A percentile compares a stretch with the other conserved stretches of the same genome.
Evolutionary conservation across 2,888 invertebrate genomes (phyloP).

Genomic region (Phania funesta): DNA sequence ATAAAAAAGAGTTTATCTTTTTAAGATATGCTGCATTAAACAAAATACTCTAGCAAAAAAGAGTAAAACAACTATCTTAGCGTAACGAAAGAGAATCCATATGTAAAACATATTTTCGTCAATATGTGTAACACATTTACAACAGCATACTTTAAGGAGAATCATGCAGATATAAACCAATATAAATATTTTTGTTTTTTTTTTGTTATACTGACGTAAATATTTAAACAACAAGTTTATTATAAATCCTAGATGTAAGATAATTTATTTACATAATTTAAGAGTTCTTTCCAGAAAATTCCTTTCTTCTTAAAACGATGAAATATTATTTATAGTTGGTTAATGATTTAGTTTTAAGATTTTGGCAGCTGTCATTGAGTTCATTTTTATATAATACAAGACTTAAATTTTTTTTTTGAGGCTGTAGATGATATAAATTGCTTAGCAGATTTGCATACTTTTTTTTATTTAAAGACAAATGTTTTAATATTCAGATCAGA

Average conservation of each 20-base stretch:
- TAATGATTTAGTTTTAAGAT: conserved; percentile 60
- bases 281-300: neutral
- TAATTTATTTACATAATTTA: conserved; percentile 6
- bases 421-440: conserved; percentile 48
- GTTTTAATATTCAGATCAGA: conserved; percentile 37
- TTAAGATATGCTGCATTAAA: conserved; percentile 60
- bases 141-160: conserved; percentile 33
- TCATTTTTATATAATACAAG: conserved; percentile 14
- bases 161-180: neutral
- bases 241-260: neutral
- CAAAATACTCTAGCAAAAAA: conserved; percentile 21
- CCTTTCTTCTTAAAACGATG: neutral
- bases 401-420: conserved; percentile 40
- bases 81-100: conserved; percentile 31
- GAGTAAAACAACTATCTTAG: conserved; percentile 54
- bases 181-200: neutral
- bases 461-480: conserved; percentile 31
- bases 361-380: conserved; percentile 68
- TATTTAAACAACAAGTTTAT: conserved; percentile 6
- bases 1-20: conserved; percentile 65
- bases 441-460: conserved; percentile 43
- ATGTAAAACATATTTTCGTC: conserved; percentile 51
- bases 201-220: conserved; percentile 22
- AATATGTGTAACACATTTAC: conserved; percentile 20
- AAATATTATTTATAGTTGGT: conserved; percentile 15